Base-by-base conservation (phyloP, 2,888 invertebrate species). In the Tenthredo mesomela region DNA sequence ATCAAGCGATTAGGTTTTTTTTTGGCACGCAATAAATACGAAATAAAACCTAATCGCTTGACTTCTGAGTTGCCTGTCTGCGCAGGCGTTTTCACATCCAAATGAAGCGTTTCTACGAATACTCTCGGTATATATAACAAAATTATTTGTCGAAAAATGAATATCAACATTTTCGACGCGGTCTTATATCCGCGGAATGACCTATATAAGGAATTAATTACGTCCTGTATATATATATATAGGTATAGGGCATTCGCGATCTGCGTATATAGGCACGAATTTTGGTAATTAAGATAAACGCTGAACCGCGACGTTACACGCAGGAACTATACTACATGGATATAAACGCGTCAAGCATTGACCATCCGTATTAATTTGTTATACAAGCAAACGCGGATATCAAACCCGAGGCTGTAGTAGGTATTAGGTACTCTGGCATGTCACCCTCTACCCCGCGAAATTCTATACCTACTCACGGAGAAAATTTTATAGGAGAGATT, bases 301-400 rank as follows among this genome's bases (percentile, higher is more conserved):
- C 15, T 67, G 6, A 15, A 15, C 29, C 67, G 29, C n/a, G n/a
- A 5, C 18, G 21, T 21, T 12, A 25, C n/a, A 61, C n/a, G 25
- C 6, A 9, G 15, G 6, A 37, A 25, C 43, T 9, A 2, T 9
- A 2, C 29, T 73, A 73, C 73, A 73, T 21, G 73, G 73, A 73
- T 43, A 73, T 73, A 73, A 73, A 73, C 73, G 73, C 43, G 73
- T 73, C 73, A 43, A 73, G 12, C 40, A 73, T 43, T 43, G 25
- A 40, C 43, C 43, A 73, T 73, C 21, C 12, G 43, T 73, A 73
- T 73, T 43, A 73, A 73, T 73, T 73, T 43, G 43, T 73, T 67
- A 67, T 67, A 67, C 67, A 67, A 25, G 67, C 33, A 67, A 12
- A 21, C 61, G 25, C 33, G 67, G 33, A 67, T 37, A 67, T 67